Conservation (phyloP, 2,113 vertebrate species). For the Australoheros scitulus region DNA sequence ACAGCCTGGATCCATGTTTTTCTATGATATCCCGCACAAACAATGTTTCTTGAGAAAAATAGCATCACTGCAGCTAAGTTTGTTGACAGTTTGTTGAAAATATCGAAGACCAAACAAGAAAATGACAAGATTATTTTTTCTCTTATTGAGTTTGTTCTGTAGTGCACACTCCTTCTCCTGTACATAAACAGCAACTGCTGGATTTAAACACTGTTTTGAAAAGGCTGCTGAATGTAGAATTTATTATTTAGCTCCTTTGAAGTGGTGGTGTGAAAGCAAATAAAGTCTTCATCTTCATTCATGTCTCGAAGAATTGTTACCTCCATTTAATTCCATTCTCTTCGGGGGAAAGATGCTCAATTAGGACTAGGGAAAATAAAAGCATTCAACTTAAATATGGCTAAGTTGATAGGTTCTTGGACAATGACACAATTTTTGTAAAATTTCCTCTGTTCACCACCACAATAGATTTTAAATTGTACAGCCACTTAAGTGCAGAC, state of each 20-base stretch:
- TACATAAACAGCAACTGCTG: slow-evolving; percentile 35
- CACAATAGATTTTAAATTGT: neutral
- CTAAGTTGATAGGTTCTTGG: neutral
- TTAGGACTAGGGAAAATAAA: slow-evolving; percentile 29
- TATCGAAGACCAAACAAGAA: slow-evolving; percentile 41
- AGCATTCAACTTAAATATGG: slow-evolving; percentile 5
- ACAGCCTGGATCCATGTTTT: slow-evolving; percentile 54
- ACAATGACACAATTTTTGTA: neutral
- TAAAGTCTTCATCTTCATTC: slow-evolving; percentile 9
- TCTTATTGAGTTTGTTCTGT: slow-evolving; percentile 26
- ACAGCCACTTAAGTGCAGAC: neutral
- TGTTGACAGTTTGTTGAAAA: slow-evolving; percentile 67
- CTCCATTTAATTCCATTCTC: slow-evolving; percentile 30
- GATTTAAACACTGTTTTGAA: slow-evolving; percentile 3
- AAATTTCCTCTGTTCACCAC: neutral
- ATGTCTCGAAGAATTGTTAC: slow-evolving; percentile 25
- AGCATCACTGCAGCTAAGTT: slow-evolving; percentile 37
- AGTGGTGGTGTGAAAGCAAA: neutral
- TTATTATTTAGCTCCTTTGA: slow-evolving; percentile 32
- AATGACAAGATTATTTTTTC: slow-evolving; percentile 35
- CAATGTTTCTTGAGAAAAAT: slow-evolving; percentile 45
- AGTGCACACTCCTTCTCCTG: neutral
- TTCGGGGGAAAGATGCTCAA: slow-evolving; percentile 20
- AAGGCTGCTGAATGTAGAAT: slow-evolving; percentile 8
- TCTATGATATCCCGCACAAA: slow-evolving; percentile 59